These are phyloP conservation scores for Thomomys bottae DNA, from an alignment of 2,113 vertebrate genomes.

Conservation along the genomic window DNA sequence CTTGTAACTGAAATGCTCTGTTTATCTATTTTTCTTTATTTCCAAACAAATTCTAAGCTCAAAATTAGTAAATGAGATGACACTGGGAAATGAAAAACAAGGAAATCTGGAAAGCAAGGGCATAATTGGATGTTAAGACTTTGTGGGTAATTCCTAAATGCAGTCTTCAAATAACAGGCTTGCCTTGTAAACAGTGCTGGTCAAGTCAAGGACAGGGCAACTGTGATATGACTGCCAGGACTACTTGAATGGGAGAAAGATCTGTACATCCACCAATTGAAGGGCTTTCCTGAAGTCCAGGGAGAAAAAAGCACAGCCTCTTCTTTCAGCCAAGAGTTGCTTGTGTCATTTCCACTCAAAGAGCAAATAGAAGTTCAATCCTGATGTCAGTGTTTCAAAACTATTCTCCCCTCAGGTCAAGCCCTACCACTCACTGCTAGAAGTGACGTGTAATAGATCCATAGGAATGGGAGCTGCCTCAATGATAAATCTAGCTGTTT, in stretches of 20 bases:
- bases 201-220: too few relatives aligned
- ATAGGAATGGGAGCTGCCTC: too few relatives aligned
- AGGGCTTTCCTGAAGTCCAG: too few relatives aligned
- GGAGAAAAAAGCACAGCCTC: background rate
- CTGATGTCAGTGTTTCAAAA: background rate
- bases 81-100: background rate
- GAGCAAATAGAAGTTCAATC: too few relatives aligned
- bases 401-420: too few relatives aligned
- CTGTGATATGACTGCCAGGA: too few relatives aligned
- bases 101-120: background rate
- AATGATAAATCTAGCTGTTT: background rate
- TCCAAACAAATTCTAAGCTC: background rate
- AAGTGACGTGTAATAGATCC: too few relatives aligned
- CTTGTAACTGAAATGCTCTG: background rate
- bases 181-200: background rate
- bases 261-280: background rate
- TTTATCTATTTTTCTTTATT: too few relatives aligned
- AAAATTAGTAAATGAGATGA: background rate
- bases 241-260: background rate
- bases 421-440: background rate
- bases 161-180: background rate
- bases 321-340: background rate
- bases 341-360: background rate
- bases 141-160: background rate
- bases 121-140: background rate